Evolutionary conservation across 2,113 vertebrate species (phyloP).

Genomic region (Pavo muticus): DNA sequence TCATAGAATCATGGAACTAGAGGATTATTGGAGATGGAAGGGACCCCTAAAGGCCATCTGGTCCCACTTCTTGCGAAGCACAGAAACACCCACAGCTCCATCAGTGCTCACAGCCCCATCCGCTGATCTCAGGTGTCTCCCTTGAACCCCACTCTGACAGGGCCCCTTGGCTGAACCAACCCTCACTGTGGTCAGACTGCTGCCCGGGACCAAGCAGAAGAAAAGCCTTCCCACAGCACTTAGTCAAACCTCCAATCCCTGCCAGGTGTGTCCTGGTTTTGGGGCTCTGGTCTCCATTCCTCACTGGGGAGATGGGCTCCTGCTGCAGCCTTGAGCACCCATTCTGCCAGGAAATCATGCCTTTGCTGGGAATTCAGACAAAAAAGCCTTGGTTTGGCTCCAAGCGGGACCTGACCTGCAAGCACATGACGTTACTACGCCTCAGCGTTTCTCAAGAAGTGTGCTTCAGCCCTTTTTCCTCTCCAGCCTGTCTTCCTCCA

Average conservation of each 20-base stretch:
- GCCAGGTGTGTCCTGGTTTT: neutral
- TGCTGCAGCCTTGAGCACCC: accelerated
- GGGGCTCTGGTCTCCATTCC: neutral
- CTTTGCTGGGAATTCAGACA: neutral
- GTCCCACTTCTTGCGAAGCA: too few relatives aligned
- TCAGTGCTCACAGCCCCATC: too few relatives aligned
- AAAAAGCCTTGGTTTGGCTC: neutral
- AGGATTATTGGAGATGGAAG: too few relatives aligned
- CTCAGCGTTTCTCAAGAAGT: neutral
- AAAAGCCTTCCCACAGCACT: accelerated
- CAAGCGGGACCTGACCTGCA: neutral
- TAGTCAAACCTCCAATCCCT: neutral
- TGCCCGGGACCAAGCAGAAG: neutral
- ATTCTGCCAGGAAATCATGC: neutral
- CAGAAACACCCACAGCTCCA: too few relatives aligned
- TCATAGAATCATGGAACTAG: too few relatives aligned
- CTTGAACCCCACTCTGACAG: neutral
- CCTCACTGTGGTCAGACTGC: accelerated
- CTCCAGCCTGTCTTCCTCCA: neutral
- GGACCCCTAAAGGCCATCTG: too few relatives aligned
- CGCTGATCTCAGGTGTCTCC: too few relatives aligned
- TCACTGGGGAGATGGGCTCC: neutral
- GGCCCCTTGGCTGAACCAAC: neutral
- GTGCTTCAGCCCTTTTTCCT: neutral
- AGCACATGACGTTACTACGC: neutral